Evolutionary conservation across 2,888 invertebrate species (phyloP), one percentile per base, ranked within the genome.

Genomic region (Hirtodrosophila trivittata): DNA sequence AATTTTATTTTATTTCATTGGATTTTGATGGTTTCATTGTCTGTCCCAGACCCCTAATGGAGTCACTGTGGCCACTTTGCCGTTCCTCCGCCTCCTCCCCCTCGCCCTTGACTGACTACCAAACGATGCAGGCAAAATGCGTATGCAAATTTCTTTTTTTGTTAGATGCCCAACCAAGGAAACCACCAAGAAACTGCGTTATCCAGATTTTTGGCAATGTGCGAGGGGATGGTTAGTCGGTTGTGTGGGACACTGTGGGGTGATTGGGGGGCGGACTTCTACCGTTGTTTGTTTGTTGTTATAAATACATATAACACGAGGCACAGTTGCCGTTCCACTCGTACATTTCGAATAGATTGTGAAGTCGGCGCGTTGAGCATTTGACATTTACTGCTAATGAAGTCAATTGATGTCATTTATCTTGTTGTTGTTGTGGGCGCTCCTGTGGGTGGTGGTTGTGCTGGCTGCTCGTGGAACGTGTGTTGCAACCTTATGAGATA

Each of bases 1-100:
- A 89, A 87, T 89, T 89, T 89, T 89, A 89, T 89, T 89, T 89
- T 89, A 89, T 89, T 89, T 89, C 86, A 89, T 89, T 89, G 87
- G 88, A 80, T 87, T 89, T 87, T 88, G 87, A 89, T 89, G 89
- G 87, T 88, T 89, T 88, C 86, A 89, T 89, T 84, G 87, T 75
- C 60, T 71, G 72, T 62, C 52, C 45, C 46, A 45, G 46, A 46
- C 47, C 56, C 45, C 55, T 83, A 86, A 84, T 86, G 73, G 75
- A 87, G 86, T 81, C 86, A 75, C 74, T 66, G 73, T 52, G 67
- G 69, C 74, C 66, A 68, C 72, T 78, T 83, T 68, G 55, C 58
- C 28, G 33, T 6, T 13, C 46, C 16, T 9, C 43, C 46, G 1
- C 25, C 16, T 1, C 14, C 16, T 5, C 30, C 42, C 25, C 16